Conservation (phyloP, 2,888 invertebrate genomes). For the Amitus sp. region DNA sequence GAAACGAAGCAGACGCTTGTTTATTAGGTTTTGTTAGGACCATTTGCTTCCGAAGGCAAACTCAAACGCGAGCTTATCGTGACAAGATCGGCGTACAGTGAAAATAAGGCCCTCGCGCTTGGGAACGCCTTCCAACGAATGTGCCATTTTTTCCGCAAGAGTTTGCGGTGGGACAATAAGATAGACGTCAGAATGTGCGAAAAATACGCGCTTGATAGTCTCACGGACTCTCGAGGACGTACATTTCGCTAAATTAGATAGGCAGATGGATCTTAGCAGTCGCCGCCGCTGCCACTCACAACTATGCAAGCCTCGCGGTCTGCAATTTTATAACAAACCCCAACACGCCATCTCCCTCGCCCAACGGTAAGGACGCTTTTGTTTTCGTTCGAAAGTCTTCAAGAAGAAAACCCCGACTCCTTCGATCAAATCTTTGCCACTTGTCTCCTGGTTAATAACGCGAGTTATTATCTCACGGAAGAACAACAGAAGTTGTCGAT, state of each 20-base stretch:
- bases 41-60: background rate
- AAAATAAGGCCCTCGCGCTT: slow-evolving; percentile 42
- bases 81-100: background rate
- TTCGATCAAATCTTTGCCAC: too few relatives aligned
- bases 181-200: slow-evolving; percentile 7
- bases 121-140: slow-evolving; percentile 35
- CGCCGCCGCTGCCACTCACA: background rate
- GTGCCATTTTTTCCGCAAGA: slow-evolving; percentile 7
- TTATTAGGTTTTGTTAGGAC: background rate
- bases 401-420: too few relatives aligned
- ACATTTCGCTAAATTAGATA: slow-evolving; percentile 2
- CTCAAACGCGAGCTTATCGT: background rate
- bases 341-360: too few relatives aligned
- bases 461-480: too few relatives aligned
- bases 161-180: slow-evolving; percentile 11
- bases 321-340: background rate
- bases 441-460: too few relatives aligned
- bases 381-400: too few relatives aligned
- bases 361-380: too few relatives aligned
- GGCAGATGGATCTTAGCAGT: slow-evolving; percentile 1
- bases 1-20: background rate
- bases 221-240: slow-evolving; percentile 3
- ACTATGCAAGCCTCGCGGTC: background rate
- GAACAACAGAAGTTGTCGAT: too few relatives aligned
- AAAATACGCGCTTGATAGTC: slow-evolving; percentile 6